A percentile compares a stretch with the other conserved stretches of the same genome.
phyloP scores from a whole-genome alignment of 23 tunicate species.

The Trididemnum nubilum region DNA sequence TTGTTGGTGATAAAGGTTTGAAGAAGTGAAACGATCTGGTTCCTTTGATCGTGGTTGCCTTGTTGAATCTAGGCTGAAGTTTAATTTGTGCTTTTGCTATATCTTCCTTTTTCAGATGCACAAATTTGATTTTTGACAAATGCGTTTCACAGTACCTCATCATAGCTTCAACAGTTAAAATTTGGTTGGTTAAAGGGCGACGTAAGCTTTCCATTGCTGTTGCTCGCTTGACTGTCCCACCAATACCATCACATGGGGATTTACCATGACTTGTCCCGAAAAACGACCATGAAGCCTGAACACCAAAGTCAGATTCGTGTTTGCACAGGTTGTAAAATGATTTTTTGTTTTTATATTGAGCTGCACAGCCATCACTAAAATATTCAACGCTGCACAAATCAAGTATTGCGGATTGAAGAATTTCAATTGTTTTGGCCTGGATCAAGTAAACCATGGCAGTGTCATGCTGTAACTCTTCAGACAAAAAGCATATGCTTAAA shows the following conservation, averaged over 20 bases:
- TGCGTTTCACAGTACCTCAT: not conserved
- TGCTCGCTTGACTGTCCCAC: slow-evolving; percentile 16
- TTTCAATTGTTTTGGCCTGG: not conserved
- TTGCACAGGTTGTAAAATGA: slow-evolving; percentile 24
- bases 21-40: not conserved
- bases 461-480: slow-evolving; percentile 37
- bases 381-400: slow-evolving; percentile 19
- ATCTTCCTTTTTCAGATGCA: slow-evolving; percentile 6
- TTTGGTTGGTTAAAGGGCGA: slow-evolving; percentile 18
- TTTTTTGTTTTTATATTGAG: slow-evolving; percentile 37
- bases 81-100: not conserved
- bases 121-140: not conserved
- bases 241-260: slow-evolving; percentile 21
- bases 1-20: not conserved
- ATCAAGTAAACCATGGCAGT: slow-evolving; percentile 27
- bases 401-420: not conserved
- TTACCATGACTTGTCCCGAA: slow-evolving; percentile 15
- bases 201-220: slow-evolving; percentile 25
- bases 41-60: slow-evolving; percentile 9
- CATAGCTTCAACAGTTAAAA: not conserved
- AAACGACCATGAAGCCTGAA: slow-evolving; percentile 30
- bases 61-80: not conserved
- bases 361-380: slow-evolving; percentile 51
- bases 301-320: slow-evolving; percentile 20
- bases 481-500: slow-evolving; percentile 35